These are phyloP conservation scores for Sminthurides aquaticus DNA, from an alignment of 2,888 invertebrate genomes.

Conservation along the genomic window DNA sequence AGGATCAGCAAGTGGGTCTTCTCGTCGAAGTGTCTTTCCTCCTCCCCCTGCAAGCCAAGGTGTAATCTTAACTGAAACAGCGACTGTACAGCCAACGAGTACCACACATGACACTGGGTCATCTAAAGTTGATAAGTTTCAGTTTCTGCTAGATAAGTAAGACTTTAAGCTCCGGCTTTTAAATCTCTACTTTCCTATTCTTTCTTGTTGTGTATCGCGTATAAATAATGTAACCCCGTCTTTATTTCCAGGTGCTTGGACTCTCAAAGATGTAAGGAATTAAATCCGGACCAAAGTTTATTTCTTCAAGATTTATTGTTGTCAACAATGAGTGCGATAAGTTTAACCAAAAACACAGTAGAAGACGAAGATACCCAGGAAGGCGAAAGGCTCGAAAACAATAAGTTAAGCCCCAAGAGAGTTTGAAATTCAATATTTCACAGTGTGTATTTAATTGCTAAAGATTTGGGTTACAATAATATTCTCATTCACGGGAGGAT, in stretches of 20 bases:
- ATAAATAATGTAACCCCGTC: neutral
- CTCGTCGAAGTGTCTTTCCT: conserved; percentile 41
- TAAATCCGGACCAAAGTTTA: conserved; percentile 57
- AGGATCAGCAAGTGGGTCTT: conserved; percentile 52
- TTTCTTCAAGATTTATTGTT: conserved; percentile 65
- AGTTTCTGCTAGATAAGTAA: conserved; percentile 51
- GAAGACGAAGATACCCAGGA: conserved; percentile 7
- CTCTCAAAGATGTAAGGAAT: conserved; percentile 45
- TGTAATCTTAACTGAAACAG: conserved; percentile 36
- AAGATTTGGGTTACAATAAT: neutral
- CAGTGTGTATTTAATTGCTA: neutral
- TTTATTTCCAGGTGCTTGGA: conserved; percentile 50
- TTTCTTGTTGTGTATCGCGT: conserved; percentile 1
- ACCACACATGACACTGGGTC: conserved; percentile 46
- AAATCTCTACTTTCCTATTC: neutral
- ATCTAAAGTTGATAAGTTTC: conserved; percentile 46
- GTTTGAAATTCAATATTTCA: neutral
- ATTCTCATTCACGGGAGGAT: neutral
- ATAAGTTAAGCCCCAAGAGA: no score
- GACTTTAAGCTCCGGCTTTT: conserved; percentile 18
- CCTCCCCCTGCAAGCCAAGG: conserved; percentile 39
- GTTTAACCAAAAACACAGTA: conserved; percentile 7
- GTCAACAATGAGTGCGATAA: conserved; percentile 50
- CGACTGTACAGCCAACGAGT: conserved; percentile 34
- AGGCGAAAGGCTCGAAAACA: conserved; percentile 1